phyloP scores from a whole-genome alignment of 2,797 vertebrate species.

The Dermochelys coriacea region DNA sequence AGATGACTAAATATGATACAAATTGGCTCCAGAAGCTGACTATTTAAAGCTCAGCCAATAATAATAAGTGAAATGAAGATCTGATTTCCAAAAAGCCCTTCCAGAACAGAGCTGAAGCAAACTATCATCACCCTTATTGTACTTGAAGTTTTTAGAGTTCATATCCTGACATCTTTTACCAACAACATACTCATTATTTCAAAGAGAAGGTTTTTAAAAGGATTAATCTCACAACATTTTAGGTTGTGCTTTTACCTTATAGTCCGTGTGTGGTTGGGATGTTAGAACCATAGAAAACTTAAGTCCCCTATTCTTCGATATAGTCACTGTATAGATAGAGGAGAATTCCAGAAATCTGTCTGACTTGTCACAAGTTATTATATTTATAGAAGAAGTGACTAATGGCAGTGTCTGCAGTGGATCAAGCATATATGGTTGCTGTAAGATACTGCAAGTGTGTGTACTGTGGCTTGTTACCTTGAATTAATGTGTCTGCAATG shows the following conservation, averaged over 20 bases:
- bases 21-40: background rate
- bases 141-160: background rate
- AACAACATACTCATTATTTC: background rate
- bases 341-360: background rate
- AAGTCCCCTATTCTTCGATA: background rate
- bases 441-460: background rate
- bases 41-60: background rate
- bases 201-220: background rate
- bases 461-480: background rate
- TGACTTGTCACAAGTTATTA: background rate
- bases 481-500: background rate
- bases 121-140: background rate
- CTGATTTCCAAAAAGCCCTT: background rate
- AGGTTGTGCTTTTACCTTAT: background rate
- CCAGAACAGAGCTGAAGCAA: background rate
- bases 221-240: background rate
- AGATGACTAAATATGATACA: background rate
- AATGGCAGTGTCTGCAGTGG: background rate
- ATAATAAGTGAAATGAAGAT: background rate
- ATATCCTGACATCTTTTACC: background rate
- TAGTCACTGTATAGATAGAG: background rate
- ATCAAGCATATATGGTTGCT: background rate
- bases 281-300: background rate
- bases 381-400: background rate
- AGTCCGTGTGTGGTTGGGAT: background rate